Conservation (phyloP, 2,797 vertebrate species). For the Pelodytes ibericus region DNA sequence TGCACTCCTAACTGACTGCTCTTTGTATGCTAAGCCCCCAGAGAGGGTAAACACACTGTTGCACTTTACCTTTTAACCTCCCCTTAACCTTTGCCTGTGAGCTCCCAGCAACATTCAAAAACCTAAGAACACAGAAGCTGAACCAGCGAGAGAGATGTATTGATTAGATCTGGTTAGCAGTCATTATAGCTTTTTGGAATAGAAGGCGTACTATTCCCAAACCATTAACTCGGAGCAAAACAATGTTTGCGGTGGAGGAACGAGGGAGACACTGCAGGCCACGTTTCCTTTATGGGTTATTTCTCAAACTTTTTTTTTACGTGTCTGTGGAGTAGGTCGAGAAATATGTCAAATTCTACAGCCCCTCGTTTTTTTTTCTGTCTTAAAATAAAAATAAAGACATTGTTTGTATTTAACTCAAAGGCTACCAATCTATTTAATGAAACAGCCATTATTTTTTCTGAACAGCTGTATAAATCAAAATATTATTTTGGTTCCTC, state of each 20-base stretch:
- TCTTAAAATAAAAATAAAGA: too few species aligned
- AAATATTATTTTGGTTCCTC: too few species aligned
- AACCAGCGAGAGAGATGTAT: slow-evolving; percentile 46
- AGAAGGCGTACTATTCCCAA: slow-evolving; percentile 27
- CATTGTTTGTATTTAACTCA: too few species aligned
- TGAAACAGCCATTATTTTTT: too few species aligned
- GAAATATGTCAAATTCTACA: too few species aligned
- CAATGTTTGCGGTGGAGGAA: neutral
- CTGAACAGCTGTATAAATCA: too few species aligned
- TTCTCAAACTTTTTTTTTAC: too few species aligned
- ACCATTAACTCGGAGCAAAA: slow-evolving; percentile 53
- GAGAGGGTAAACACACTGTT: slow-evolving; percentile 67
- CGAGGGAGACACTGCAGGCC: neutral
- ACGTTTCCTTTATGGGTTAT: too few species aligned
- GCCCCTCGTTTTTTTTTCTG: too few species aligned
- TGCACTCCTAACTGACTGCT: slow-evolving; percentile 49
- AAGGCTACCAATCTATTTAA: too few species aligned
- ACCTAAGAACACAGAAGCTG: slow-evolving; percentile 49
- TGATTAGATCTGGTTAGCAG: slow-evolving; percentile 51
- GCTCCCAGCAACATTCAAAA: slow-evolving; percentile 65
- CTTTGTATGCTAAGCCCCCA: slow-evolving; percentile 56
- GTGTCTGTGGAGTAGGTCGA: too few species aligned
- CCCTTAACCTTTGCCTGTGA: slow-evolving; percentile 64
- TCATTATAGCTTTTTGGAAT: slow-evolving; percentile 24
- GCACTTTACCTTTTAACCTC: slow-evolving; percentile 68